Conservation (phyloP, 2,888 invertebrate genomes). For the Sphaerophoria taeniata region DNA sequence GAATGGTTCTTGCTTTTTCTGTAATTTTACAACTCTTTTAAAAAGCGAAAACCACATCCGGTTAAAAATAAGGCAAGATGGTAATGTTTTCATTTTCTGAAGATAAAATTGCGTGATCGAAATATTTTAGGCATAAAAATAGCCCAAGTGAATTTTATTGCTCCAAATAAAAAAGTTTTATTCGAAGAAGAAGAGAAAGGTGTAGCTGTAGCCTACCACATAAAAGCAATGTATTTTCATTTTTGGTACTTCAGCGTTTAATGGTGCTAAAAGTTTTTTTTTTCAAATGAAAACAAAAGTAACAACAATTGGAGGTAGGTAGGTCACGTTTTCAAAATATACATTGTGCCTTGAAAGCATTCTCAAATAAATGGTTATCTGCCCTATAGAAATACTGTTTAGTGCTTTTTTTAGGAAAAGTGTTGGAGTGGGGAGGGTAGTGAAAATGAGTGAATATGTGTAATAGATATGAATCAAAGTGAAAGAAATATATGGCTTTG, state of each 20-base stretch:
- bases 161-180: background rate
- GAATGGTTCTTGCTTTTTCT: too few species aligned
- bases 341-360: conserved; percentile 14
- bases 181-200: background rate
- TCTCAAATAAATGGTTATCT: background rate
- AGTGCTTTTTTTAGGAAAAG: too few species aligned
- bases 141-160: conserved; percentile 3
- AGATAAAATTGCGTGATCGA: background rate
- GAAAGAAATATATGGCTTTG: too few species aligned
- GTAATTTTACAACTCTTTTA: too few species aligned
- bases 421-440: too few species aligned
- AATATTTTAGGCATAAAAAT: conserved; percentile 5
- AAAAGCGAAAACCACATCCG: too few species aligned
- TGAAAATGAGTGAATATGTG: too few species aligned
- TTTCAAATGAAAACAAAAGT: background rate
- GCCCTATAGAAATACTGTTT: too few species aligned
- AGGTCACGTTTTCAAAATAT: conserved; percentile 1
- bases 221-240: conserved; percentile 4
- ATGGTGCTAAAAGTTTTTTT: conserved; percentile 16
- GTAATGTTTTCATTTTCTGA: background rate
- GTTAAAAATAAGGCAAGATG: too few species aligned
- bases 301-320: background rate
- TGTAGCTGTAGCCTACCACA: conserved; percentile 2
- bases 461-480: too few species aligned
- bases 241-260: conserved; percentile 6